Evolutionary conservation across 1,140 invertebrate genomes (phyloP).

Genomic region (Aphis craccivora): DNA sequence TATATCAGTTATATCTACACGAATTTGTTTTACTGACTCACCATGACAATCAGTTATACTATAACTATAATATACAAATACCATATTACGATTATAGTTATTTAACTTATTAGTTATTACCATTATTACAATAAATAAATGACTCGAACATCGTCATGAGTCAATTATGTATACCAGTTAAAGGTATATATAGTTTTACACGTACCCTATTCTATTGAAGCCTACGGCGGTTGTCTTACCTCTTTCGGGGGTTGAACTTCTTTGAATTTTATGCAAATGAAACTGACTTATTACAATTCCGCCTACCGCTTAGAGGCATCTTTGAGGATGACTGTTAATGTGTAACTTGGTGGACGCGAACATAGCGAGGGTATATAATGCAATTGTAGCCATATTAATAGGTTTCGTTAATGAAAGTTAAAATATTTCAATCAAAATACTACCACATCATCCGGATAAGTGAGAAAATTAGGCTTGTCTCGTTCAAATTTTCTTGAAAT

Average conservation of each 20-base stretch:
- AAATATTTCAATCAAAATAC: neutral
- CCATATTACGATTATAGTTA: neutral
- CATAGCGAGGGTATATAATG: neutral
- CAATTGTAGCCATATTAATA: neutral
- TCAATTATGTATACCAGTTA: neutral
- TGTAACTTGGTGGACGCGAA: neutral
- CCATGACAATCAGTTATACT: neutral
- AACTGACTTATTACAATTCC: neutral
- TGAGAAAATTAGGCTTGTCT: neutral
- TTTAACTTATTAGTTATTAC: neutral
- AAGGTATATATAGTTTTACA: neutral
- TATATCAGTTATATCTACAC: neutral
- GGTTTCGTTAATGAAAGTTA: slow-evolving; percentile 20
- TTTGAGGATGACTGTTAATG: neutral
- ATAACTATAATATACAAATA: neutral
- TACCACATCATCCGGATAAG: neutral
- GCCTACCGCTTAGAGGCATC: neutral
- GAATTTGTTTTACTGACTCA: neutral
- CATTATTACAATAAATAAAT: slow-evolving; percentile 2
- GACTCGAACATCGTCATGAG: neutral
- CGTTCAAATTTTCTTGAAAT: neutral
- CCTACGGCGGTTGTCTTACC: neutral
- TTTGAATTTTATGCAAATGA: slow-evolving; percentile 5
- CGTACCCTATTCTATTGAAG: neutral
- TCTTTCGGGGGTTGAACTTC: neutral